Conservation (phyloP, 2,888 invertebrate genomes). For the Plagiodera versicolora region DNA sequence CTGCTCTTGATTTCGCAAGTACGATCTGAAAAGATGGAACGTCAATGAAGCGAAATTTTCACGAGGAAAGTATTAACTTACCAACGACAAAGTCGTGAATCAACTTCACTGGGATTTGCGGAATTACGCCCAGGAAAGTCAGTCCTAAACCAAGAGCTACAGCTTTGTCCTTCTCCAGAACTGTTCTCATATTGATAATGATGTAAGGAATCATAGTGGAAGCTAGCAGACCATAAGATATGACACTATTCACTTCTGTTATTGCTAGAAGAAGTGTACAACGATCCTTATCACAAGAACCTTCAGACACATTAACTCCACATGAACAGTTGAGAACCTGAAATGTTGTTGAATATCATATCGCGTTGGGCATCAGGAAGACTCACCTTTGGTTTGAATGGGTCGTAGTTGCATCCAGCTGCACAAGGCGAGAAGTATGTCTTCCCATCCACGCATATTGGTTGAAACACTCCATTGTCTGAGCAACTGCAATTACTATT, state of each 20-base stretch:
- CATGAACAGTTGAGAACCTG: constrained; percentile 57
- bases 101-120: constrained; percentile 65
- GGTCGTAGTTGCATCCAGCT: constrained; percentile 64
- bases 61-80: constrained; percentile 45
- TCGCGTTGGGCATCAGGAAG: too few relatives aligned
- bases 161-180: constrained; percentile 64
- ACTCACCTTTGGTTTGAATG: constrained; percentile 34
- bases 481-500: constrained; percentile 61
- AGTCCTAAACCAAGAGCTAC: constrained; percentile 62
- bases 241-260: constrained; percentile 47
- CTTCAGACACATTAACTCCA: constrained; percentile 55
- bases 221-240: constrained; percentile 46
- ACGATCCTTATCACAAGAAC: constrained; percentile 58
- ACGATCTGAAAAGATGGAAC: constrained; percentile 16
- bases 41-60: too few relatives aligned
- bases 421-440: constrained; percentile 75
- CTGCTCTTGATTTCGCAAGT: constrained; percentile 39
- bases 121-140: constrained; percentile 59
- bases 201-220: constrained; percentile 57
- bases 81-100: constrained; percentile 63
- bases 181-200: constrained; percentile 60
- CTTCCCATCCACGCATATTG: constrained; percentile 63
- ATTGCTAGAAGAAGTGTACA: constrained; percentile 59
- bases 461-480: constrained; percentile 59
- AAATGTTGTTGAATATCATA: too few relatives aligned